Evolutionary conservation across 2,888 invertebrate species (phyloP).

Genomic region (Macaria notata): DNA sequence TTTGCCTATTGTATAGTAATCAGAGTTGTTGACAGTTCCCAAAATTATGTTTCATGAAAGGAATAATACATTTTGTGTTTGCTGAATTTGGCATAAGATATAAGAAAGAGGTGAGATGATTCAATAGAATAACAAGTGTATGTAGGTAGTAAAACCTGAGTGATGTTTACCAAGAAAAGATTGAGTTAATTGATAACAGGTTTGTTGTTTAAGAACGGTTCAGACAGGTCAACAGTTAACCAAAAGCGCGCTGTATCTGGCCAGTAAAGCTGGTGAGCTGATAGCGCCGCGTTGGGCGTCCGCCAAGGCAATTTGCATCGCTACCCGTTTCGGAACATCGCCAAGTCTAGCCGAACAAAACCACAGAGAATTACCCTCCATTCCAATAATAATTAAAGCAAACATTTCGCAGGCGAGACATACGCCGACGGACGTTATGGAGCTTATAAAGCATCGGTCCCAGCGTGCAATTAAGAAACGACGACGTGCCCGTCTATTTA

Average conservation of each 20-base stretch:
- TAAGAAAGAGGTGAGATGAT: too few species aligned
- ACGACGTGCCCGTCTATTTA: constrained; percentile 77
- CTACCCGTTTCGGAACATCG: constrained; percentile 82
- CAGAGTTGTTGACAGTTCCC: constrained; percentile 21
- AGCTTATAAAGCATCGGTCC: constrained; percentile 80
- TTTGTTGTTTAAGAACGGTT: neutral
- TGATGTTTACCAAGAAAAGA: too few species aligned
- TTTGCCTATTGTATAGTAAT: constrained; percentile 33
- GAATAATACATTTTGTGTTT: too few species aligned
- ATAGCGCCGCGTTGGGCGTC: constrained; percentile 79
- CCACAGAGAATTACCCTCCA: constrained; percentile 81
- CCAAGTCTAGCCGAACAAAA: constrained; percentile 83
- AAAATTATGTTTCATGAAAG: constrained; percentile 7
- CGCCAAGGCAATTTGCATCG: constrained; percentile 82
- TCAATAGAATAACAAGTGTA: too few species aligned
- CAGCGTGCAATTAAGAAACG: constrained; percentile 79
- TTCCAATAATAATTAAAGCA: constrained; percentile 83
- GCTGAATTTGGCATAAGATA: too few species aligned
- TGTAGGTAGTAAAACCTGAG: too few species aligned
- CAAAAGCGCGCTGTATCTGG: constrained; percentile 57
- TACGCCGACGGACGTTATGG: constrained; percentile 76
- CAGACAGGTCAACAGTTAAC: constrained; percentile 54
- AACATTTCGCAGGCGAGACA: constrained; percentile 78
- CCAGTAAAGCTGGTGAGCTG: constrained; percentile 43
- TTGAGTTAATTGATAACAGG: neutral